A percentile compares a stretch with the other conserved stretches of the same genome.
Evolutionary conservation across 2,113 vertebrate species (phyloP).

Genomic region (Galemys pyrenaicus): DNA sequence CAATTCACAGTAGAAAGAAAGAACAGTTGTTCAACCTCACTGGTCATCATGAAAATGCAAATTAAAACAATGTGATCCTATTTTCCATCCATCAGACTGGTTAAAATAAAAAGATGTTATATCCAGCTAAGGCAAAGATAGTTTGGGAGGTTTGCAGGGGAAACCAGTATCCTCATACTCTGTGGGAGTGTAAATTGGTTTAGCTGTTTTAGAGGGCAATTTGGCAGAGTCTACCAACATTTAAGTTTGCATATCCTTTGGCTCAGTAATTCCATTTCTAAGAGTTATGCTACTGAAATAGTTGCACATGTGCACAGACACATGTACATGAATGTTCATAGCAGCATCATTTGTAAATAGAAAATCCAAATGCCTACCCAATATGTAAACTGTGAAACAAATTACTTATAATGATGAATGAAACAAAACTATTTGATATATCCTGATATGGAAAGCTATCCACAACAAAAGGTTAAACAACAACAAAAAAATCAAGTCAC

Average conservation of each 20-base stretch:
- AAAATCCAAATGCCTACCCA: background rate
- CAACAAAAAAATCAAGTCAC: background rate
- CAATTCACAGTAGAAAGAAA: background rate
- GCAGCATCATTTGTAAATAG: slow-evolving; percentile 7
- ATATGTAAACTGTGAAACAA: background rate
- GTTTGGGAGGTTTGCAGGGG: background rate
- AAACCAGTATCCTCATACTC: background rate
- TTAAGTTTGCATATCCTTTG: background rate
- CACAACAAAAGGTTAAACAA: background rate
- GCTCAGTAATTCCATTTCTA: background rate
- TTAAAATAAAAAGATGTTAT: slow-evolving; percentile 47
- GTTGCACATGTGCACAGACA: background rate
- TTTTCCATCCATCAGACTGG: background rate
- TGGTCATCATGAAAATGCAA: slow-evolving; percentile 46
- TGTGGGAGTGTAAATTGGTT: background rate
- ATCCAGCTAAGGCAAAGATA: background rate
- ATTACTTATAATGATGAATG: background rate
- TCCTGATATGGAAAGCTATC: slow-evolving; percentile 4
- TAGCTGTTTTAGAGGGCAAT: slow-evolving; percentile 1
- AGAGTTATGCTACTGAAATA: background rate
- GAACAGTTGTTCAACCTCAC: background rate
- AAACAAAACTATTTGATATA: background rate
- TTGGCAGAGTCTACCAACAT: background rate
- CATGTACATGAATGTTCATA: background rate
- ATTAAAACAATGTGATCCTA: slow-evolving; percentile 48